Evolutionary conservation across 1,140 invertebrate species (phyloP).

Genomic region (Drosophila nigrodunni): DNA sequence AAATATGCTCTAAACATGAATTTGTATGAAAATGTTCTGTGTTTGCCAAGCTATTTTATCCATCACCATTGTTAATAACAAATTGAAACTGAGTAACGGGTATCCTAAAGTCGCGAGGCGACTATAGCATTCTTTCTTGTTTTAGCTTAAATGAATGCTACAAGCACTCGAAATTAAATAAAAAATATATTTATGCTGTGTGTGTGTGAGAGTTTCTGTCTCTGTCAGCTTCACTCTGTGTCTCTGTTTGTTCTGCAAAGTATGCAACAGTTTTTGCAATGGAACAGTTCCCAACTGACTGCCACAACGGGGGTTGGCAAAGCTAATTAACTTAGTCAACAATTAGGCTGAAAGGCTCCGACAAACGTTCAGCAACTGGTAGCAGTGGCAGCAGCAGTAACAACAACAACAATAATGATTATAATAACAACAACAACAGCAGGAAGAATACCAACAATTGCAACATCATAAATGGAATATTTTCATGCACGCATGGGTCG

Average conservation of each 20-base stretch:
- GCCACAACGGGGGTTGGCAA: not conserved
- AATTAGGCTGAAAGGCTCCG: conserved; percentile 46
- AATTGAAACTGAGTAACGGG: too few relatives aligned
- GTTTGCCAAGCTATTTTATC: too few relatives aligned
- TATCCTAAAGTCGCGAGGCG: too few relatives aligned
- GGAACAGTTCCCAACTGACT: conserved; percentile 36
- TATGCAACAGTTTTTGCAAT: conserved; percentile 65
- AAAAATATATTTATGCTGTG: conserved; percentile 30
- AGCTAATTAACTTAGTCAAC: conserved; percentile 77
- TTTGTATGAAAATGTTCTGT: too few relatives aligned
- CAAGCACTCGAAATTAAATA: conserved; percentile 10
- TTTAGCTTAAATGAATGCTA: conserved; percentile 6
- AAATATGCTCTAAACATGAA: too few relatives aligned
- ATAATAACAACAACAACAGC: not conserved
- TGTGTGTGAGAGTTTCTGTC: not conserved
- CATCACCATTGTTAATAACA: too few relatives aligned
- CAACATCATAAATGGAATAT: conserved; percentile 44
- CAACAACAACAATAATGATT: not conserved
- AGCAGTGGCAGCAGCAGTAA: not conserved
- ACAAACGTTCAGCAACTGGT: conserved; percentile 5
- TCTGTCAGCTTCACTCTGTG: not conserved
- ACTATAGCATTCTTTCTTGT: too few relatives aligned
- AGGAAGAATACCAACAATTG: conserved; percentile 13
- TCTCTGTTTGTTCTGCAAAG: conserved; percentile 36
- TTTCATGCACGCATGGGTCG: conserved; percentile 54